Percentiles rank a stretch among this genome's conserved stretches.
Conservation (phyloP, 2,113 vertebrate genomes). For the Malaclemys terrapin region DNA sequence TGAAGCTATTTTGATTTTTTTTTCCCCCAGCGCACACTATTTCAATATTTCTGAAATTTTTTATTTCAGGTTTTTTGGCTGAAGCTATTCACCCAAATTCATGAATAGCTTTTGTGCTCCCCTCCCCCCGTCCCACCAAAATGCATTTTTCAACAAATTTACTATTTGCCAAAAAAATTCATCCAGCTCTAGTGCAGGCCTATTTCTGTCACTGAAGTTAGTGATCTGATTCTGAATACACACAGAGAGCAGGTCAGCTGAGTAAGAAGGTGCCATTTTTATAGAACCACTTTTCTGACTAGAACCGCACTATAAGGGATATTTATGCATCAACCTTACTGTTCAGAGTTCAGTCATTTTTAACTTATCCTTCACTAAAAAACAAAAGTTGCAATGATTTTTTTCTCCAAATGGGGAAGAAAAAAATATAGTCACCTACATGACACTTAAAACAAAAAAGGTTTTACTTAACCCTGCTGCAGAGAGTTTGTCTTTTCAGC, state of each 20-base stretch:
- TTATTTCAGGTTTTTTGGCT: not conserved
- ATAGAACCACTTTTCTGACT: not conserved
- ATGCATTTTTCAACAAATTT: not conserved
- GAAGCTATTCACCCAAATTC: not conserved
- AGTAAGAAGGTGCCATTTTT: slow-evolving; percentile 38
- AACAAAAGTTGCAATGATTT: not conserved
- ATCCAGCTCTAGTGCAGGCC: not conserved
- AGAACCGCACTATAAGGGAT: not conserved
- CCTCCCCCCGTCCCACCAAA: not conserved
- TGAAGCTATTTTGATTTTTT: not conserved
- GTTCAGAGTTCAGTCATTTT: not conserved
- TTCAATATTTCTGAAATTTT: not conserved
- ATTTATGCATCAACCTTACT: not conserved
- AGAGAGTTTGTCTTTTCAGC: not conserved
- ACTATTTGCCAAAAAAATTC: not conserved
- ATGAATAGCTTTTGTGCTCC: not conserved
- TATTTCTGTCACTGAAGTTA: slow-evolving; percentile 38
- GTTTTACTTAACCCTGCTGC: not conserved
- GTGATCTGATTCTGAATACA: slow-evolving; percentile 37
- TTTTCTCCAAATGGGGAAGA: not conserved
- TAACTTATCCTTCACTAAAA: not conserved
- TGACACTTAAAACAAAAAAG: not conserved
- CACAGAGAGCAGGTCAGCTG: not conserved
- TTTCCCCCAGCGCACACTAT: not conserved
- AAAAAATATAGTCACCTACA: not conserved